phyloP scores from a whole-genome alignment of 2,888 invertebrate genomes.

The Abrostola triplasia region DNA sequence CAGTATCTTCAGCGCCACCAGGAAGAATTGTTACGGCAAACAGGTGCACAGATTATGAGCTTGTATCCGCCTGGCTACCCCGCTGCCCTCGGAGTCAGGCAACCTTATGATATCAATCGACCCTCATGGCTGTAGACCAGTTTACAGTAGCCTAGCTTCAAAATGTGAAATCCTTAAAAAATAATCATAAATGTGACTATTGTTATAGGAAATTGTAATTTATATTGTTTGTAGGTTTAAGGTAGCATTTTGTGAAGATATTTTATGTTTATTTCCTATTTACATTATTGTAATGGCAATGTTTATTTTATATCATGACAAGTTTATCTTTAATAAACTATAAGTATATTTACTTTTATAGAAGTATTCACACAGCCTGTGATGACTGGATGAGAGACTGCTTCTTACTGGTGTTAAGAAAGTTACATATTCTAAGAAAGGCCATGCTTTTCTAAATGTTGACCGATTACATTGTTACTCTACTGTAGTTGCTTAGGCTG shows the following conservation, averaged over 20 bases:
- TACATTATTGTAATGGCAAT: constrained; percentile 62
- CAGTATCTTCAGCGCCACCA: constrained; percentile 91
- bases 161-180: constrained; percentile 49
- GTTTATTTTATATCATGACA: constrained; percentile 66
- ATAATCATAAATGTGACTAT: constrained; percentile 74
- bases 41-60: constrained; percentile 89
- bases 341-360: constrained; percentile 54
- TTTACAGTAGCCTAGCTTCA: constrained; percentile 41
- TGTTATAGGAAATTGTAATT: constrained; percentile 79
- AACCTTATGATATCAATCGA: constrained; percentile 92
- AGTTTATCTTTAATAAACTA: constrained; percentile 60
- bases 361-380: constrained; percentile 62
- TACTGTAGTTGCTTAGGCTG: constrained; percentile 30
- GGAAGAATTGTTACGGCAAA: constrained; percentile 88
- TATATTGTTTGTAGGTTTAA: constrained; percentile 78
- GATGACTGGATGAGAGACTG: constrained; percentile 63
- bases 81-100: constrained; percentile 90
- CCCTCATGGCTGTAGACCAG: constrained; percentile 90
- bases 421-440: constrained; percentile 14
- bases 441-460: constrained; percentile 14
- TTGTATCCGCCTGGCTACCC: constrained; percentile 91
- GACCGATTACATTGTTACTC: constrained; percentile 17
- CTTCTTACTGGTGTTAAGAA: constrained; percentile 55
- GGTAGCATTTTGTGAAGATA: constrained; percentile 71
- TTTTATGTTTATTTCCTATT: constrained; percentile 67